Conservation (phyloP, 2,797 vertebrate genomes). For the Cyclura pinguis region DNA sequence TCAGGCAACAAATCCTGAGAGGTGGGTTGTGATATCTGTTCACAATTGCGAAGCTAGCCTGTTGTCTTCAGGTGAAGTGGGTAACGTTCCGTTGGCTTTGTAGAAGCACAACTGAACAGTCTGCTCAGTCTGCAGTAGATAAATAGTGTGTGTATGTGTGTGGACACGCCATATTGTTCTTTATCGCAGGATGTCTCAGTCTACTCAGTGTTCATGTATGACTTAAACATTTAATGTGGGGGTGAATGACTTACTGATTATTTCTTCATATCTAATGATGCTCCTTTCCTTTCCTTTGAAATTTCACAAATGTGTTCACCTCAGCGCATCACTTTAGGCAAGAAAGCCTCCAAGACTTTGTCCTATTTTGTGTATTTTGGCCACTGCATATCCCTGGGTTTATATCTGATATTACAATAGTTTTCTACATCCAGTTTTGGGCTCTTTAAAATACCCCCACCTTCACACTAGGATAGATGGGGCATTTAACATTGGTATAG, state of each 20-base stretch:
- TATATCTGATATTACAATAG: accelerated
- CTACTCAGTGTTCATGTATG: neutral
- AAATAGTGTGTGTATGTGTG: neutral
- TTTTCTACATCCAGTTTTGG: neutral
- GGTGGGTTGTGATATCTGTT: no score
- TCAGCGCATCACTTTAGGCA: neutral
- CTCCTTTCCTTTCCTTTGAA: neutral
- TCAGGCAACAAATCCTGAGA: no score
- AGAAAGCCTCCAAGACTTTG: neutral
- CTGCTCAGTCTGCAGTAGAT: neutral
- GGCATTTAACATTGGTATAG: neutral
- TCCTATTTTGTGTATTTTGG: no score
- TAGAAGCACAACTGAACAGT: neutral
- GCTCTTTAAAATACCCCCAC: neutral
- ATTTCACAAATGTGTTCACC: no score
- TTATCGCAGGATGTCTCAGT: no score
- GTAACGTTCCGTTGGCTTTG: neutral
- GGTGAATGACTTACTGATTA: neutral
- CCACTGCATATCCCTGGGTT: accelerated
- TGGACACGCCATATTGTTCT: neutral
- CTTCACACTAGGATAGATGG: neutral
- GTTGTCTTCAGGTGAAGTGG: neutral
- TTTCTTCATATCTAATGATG: neutral
- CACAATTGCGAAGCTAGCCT: no score
- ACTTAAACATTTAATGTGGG: neutral